Percentiles rank a stretch among this genome's conserved stretches.
Evolutionary conservation across 2,888 invertebrate genomes (phyloP).

Genomic region (Conchocele bisecta): DNA sequence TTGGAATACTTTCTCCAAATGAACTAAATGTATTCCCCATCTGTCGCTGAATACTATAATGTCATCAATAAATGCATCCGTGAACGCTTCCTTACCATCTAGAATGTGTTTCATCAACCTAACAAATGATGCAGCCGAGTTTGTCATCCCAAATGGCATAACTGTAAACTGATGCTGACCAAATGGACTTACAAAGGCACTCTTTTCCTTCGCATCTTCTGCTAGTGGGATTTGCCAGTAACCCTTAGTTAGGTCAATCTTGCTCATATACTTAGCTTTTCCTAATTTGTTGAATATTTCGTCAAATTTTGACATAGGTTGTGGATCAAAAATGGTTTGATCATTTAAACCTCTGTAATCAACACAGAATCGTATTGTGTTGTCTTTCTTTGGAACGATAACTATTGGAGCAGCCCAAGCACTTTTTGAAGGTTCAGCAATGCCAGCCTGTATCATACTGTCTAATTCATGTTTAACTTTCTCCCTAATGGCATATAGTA

Average conservation of each 20-base stretch:
- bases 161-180: too few relatives aligned
- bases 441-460: background rate
- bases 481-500: background rate
- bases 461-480: background rate
- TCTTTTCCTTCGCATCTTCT: background rate
- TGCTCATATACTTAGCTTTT: background rate
- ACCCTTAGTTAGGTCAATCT: background rate
- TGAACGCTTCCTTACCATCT: background rate
- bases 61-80: slow-evolving; percentile 1
- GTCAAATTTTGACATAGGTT: background rate
- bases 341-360: background rate
- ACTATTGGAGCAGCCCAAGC: background rate
- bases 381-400: background rate
- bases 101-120: background rate
- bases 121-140: background rate
- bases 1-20: too few relatives aligned
- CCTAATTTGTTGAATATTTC: background rate
- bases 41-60: background rate
- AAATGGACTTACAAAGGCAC: too few relatives aligned
- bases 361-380: background rate
- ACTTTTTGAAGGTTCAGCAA: background rate
- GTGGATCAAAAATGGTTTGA: background rate
- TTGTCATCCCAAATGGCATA: background rate
- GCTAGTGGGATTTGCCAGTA: background rate
- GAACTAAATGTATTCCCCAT: too few relatives aligned